Percentiles rank a stretch among this genome's conserved stretches.
Evolutionary conservation across 2,888 invertebrate species (phyloP).

Genomic region (Pollenia angustigena): DNA sequence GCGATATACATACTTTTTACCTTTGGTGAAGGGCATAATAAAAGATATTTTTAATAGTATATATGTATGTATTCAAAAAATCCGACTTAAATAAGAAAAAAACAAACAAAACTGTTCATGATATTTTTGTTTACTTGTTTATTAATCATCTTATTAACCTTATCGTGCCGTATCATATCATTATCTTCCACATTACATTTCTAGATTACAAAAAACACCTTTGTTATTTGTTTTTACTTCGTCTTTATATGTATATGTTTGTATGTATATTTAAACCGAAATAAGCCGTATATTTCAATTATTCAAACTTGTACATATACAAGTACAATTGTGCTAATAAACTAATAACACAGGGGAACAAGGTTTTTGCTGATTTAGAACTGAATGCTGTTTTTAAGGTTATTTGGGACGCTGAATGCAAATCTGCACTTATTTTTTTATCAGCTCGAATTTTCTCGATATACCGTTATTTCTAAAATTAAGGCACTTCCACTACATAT

Average conservation of each 20-base stretch:
- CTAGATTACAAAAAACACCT: slow-evolving; percentile 19
- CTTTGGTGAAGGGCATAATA: no score
- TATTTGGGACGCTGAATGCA: no score
- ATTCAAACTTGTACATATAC: background rate
- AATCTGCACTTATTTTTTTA: no score
- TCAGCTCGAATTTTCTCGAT: no score
- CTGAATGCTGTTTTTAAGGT: no score
- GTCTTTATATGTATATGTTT: background rate
- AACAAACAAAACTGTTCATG: slow-evolving; percentile 2
- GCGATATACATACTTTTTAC: no score
- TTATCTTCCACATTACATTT: slow-evolving; percentile 35
- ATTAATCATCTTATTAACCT: slow-evolving; percentile 42
- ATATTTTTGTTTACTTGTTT: slow-evolving; percentile 26
- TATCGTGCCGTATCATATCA: slow-evolving; percentile 48
- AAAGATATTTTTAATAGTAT: no score
- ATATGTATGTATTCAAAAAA: background rate
- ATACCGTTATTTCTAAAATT: no score
- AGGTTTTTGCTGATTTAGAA: no score
- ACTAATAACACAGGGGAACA: no score
- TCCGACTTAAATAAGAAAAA: background rate
- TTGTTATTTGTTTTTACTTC: slow-evolving; percentile 14
- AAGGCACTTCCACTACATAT: no score
- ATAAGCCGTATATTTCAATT: background rate
- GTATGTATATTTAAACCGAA: background rate
- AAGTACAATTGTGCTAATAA: no score